A percentile compares a stretch with the other conserved stretches of the same genome.
Conservation (phyloP, 2,888 invertebrate genomes). For the Lathronympha strigana region DNA sequence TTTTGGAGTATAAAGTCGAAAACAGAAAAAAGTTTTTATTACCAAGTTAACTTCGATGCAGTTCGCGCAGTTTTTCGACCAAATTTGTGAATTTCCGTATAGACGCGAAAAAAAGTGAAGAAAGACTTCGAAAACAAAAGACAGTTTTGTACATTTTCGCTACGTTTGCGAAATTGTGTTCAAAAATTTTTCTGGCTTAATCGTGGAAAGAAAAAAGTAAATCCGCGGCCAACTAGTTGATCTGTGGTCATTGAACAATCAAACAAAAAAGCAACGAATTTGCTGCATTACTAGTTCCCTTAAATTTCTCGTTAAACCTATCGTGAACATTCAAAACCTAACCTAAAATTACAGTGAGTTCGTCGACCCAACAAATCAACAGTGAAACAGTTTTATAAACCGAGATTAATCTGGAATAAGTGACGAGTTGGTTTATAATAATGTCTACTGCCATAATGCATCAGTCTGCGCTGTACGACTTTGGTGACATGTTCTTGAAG, state of each 20-base stretch:
- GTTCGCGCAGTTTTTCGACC: constrained; percentile 82
- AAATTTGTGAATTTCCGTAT: constrained; percentile 81
- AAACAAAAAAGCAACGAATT: constrained; percentile 80
- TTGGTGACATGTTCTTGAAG: constrained; percentile 90
- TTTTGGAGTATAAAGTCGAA: constrained; percentile 80
- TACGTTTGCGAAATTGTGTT: constrained; percentile 82
- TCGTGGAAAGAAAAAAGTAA: constrained; percentile 63
- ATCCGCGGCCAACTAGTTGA: constrained; percentile 80
- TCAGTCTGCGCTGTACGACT: constrained; percentile 89
- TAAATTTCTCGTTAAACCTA: constrained; percentile 73
- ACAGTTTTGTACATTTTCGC: constrained; percentile 85
- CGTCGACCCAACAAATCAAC: constrained; percentile 68
- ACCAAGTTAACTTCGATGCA: constrained; percentile 69
- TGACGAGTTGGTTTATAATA: constrained; percentile 76
- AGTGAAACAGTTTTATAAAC: constrained; percentile 75
- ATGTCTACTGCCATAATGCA: constrained; percentile 93
- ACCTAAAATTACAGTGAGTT: constrained; percentile 78
- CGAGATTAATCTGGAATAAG: constrained; percentile 75
- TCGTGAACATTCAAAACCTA: constrained; percentile 67
- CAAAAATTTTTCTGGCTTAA: constrained; percentile 74
- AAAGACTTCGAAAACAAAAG: constrained; percentile 80
- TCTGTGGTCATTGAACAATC: constrained; percentile 77
- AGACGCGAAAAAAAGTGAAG: constrained; percentile 76
- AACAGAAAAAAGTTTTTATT: constrained; percentile 69
- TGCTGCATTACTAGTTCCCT: constrained; percentile 61